Evolutionary conservation across 2,113 vertebrate genomes (phyloP).

Genomic region (Hiodon tergisus): DNA sequence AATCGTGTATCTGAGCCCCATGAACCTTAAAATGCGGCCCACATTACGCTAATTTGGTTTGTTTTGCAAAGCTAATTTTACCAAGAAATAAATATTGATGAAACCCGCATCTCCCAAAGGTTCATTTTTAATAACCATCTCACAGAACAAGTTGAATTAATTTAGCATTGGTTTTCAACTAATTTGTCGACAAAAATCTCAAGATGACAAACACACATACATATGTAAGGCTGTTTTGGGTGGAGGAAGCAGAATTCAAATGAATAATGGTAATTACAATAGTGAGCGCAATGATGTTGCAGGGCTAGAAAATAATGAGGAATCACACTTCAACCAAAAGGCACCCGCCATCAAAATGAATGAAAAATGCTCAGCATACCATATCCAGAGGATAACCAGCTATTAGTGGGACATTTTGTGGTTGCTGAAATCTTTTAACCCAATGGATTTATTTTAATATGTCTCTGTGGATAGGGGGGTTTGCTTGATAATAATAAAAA

Average conservation of each 20-base stretch:
- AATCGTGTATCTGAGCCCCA: constrained; percentile 36
- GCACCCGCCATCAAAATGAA: background rate
- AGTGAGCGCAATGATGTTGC: background rate
- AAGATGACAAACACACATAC: constrained; percentile 39
- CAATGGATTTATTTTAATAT: no score
- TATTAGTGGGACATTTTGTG: no score
- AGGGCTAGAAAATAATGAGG: background rate
- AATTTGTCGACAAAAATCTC: constrained; percentile 50
- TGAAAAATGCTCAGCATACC: background rate
- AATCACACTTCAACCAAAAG: background rate
- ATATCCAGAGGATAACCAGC: background rate
- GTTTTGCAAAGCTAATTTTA: constrained; percentile 48
- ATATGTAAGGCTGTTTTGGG: constrained; percentile 16
- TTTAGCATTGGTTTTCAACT: constrained; percentile 41
- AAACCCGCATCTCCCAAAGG: constrained; percentile 37
- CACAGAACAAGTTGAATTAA: constrained; percentile 32
- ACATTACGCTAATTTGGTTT: constrained; percentile 35
- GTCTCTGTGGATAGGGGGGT: no score
- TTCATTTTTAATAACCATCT: constrained; percentile 38
- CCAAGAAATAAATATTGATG: constrained; percentile 45
- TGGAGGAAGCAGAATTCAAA: background rate
- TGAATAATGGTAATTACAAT: background rate
- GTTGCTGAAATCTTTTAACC: no score
- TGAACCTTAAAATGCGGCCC: constrained; percentile 37
- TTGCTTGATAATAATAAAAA: no score